Base-by-base conservation (phyloP, 2,113 vertebrate genomes). In the Marcusenius ussheri region DNA sequence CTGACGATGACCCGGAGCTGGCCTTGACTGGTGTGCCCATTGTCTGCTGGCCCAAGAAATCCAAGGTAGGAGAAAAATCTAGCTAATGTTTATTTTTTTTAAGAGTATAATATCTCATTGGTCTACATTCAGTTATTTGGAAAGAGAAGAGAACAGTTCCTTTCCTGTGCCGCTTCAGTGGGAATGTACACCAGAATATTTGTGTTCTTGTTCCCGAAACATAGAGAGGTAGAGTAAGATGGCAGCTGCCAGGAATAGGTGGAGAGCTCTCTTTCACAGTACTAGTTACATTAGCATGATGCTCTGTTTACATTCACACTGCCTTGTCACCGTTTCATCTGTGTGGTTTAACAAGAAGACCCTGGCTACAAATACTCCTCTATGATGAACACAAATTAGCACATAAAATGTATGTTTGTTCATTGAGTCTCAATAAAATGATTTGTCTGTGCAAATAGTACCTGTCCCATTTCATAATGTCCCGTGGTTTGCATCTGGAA, bases 11-110 rank as follows among this genome's bases (percentile, higher is more conserved):
- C 94, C 97, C 97, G 70, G 96, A 94, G 74, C 95, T 98, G 92
- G 97, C 98, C 4, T 95, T 99, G 93, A 97, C 96, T 89, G 98
- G 98, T 90, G 94, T 97, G 91, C 98, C 98, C 1, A 96, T 99
- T 88, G 98, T 99, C 90, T 96, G 94, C 91, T 98, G 98, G 98
- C 96, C 98, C 31, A 99, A 98, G 96, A 98, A 97, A 94, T 31
- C 95, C 91, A 99, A 98, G 98, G 98, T 99, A 96, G 94, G 91
- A 83, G 62, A 83, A 3, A 21, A 21, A 56, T 21, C 19, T 56
- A 53, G n/a, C 31, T 77, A 46, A 19, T 46, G n/a, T 47, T 35
- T 74, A 13, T 49, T 35, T 50, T 89, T 47, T 80, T 13, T 13
- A 50, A 21, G 11, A 50, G 88, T 39, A 3, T 19, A 27, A 5